Percentiles rank a stretch among this genome's conserved stretches.
phyloP scores from a whole-genome alignment of 2,797 vertebrate genomes.

The Falco rusticolus region DNA sequence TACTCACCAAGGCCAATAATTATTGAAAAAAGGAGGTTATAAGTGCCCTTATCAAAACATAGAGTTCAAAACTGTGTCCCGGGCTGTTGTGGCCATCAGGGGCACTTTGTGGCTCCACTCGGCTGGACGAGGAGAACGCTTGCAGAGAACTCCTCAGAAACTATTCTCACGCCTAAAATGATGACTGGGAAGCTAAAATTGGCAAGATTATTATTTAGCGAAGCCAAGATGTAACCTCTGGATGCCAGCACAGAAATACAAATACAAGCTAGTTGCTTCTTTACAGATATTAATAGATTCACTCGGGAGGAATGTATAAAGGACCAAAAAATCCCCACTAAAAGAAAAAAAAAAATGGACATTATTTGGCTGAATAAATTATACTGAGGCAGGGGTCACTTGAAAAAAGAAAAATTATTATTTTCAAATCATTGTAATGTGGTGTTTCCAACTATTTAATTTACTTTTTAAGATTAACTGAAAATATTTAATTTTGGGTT shows the following conservation, averaged over 20 bases:
- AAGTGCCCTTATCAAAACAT: background rate
- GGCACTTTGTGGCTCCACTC: background rate
- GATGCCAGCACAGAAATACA: background rate
- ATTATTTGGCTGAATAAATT: background rate
- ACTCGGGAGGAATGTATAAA: background rate
- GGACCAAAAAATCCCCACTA: background rate
- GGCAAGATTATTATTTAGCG: background rate
- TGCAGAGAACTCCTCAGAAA: background rate
- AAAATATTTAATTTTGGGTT: background rate
- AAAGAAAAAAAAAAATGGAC: background rate
- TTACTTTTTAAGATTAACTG: background rate
- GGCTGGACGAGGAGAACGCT: background rate
- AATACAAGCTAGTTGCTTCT: background rate
- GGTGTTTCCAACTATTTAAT: background rate
- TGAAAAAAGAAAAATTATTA: background rate
- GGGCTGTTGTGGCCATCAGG: fast-evolving
- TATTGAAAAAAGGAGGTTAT: background rate
- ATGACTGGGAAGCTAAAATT: background rate
- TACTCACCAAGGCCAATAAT: background rate
- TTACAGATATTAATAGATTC: background rate
- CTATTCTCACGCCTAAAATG: background rate
- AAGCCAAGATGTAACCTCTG: background rate
- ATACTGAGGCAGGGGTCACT: background rate
- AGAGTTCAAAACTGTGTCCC: background rate
- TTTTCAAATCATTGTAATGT: background rate